Percentiles rank a stretch among this genome's conserved stretches.
These are phyloP conservation scores for Sander vitreus DNA, from an alignment of 2,113 vertebrate genomes.

Conservation along the genomic window DNA sequence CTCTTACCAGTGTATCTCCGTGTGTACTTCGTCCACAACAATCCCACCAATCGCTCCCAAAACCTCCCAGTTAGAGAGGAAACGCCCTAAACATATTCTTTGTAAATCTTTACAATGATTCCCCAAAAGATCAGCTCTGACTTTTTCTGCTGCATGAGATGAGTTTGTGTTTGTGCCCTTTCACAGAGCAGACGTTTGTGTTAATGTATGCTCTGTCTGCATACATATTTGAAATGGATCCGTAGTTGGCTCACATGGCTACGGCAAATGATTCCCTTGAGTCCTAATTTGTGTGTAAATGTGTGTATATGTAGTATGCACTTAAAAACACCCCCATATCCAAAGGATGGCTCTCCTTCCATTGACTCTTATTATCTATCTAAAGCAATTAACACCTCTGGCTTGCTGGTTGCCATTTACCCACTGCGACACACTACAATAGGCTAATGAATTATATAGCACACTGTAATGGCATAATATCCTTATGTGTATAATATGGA, in stretches of 20 bases:
- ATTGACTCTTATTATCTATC: slow-evolving; percentile 43
- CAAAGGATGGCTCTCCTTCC: slow-evolving; percentile 31
- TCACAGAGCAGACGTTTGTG: neutral
- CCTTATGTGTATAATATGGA: slow-evolving; percentile 18
- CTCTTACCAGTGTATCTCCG: no score
- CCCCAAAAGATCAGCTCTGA: neutral
- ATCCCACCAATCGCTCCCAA: no score
- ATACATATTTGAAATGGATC: slow-evolving; percentile 15
- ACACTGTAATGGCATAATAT: slow-evolving; percentile 19
- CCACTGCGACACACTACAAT: slow-evolving; percentile 41
- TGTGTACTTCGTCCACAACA: no score
- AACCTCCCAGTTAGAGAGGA: no score
- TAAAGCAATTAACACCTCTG: slow-evolving; percentile 50
- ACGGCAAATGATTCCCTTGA: neutral
- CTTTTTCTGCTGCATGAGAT: neutral
- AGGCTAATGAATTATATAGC: slow-evolving; percentile 66
- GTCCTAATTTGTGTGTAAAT: neutral
- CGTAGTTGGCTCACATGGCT: neutral
- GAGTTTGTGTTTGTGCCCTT: neutral
- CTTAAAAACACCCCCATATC: neutral
- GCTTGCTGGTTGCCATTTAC: slow-evolving; percentile 35
- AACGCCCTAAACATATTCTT: no score
- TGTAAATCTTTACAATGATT: no score
- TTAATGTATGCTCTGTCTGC: neutral
- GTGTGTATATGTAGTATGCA: neutral